Evolutionary conservation across 2,888 invertebrate genomes (phyloP).

Genomic region (Agrochola litura): DNA sequence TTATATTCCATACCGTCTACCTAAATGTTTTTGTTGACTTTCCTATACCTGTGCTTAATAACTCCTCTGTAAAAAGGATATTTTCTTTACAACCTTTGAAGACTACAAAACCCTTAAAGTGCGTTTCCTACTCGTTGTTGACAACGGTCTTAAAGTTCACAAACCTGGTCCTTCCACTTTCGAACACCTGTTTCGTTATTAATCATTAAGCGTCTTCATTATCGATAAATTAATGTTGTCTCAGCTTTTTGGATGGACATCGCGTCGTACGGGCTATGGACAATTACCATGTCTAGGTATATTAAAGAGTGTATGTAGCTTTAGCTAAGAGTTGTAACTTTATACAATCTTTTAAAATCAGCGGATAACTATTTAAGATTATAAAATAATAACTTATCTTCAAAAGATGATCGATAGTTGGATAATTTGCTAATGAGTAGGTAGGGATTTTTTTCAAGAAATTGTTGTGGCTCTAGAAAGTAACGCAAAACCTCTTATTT

Average conservation of each 20-base stretch:
- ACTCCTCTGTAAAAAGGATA: not conserved
- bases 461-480: not conserved
- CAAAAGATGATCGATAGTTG: not conserved
- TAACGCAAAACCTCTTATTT: not conserved
- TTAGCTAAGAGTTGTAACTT: not conserved
- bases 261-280: conserved; percentile 14
- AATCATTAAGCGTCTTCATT: conserved; percentile 53
- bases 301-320: not conserved
- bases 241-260: conserved; percentile 19
- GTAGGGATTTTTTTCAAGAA: not conserved
- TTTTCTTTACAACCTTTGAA: not conserved
- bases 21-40: not conserved
- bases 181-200: conserved; percentile 51
- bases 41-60: not conserved
- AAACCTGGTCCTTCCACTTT: conserved; percentile 48
- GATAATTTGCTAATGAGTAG: not conserved
- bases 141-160: conserved; percentile 11
- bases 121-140: not conserved
- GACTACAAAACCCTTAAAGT: not conserved
- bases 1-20: not conserved
- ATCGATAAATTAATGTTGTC: conserved; percentile 54
- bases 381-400: not conserved
- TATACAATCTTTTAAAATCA: not conserved
- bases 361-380: not conserved
- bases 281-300: conserved; percentile 20